A percentile compares a stretch with the other conserved stretches of the same genome.
Evolutionary conservation across 2,888 invertebrate genomes (phyloP).

Genomic region (Ferrisia virgata): DNA sequence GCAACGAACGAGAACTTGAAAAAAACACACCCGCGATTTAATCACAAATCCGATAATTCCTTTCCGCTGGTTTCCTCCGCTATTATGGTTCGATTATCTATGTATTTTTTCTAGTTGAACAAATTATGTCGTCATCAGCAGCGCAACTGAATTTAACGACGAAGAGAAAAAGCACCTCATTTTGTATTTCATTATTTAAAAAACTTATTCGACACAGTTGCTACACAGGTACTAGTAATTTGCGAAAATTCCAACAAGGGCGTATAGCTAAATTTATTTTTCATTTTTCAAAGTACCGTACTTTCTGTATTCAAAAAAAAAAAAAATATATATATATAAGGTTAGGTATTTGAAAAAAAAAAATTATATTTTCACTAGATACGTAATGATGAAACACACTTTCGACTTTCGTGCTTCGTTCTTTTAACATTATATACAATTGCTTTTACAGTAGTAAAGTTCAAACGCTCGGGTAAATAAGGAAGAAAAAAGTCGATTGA

Average conservation of each 20-base stretch:
- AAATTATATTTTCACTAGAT: background rate
- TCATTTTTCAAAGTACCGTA: conserved; percentile 8
- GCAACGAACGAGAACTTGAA: too few species aligned
- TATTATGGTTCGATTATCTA: background rate
- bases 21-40: background rate
- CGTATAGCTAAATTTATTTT: background rate
- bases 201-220: background rate
- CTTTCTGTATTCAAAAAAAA: conserved; percentile 16
- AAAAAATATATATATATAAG: too few species aligned
- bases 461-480: background rate
- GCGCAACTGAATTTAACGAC: background rate
- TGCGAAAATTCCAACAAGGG: background rate
- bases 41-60: background rate
- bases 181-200: background rate
- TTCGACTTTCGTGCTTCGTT: background rate
- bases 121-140: background rate
- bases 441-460: background rate
- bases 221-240: background rate
- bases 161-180: background rate
- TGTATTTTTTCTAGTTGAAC: background rate
- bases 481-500: background rate
- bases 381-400: background rate
- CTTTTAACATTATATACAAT: conserved; percentile 8
- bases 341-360: background rate
- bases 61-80: background rate